Base-by-base conservation (phyloP, 2,797 vertebrate species). In the Danio choprae region DNA sequence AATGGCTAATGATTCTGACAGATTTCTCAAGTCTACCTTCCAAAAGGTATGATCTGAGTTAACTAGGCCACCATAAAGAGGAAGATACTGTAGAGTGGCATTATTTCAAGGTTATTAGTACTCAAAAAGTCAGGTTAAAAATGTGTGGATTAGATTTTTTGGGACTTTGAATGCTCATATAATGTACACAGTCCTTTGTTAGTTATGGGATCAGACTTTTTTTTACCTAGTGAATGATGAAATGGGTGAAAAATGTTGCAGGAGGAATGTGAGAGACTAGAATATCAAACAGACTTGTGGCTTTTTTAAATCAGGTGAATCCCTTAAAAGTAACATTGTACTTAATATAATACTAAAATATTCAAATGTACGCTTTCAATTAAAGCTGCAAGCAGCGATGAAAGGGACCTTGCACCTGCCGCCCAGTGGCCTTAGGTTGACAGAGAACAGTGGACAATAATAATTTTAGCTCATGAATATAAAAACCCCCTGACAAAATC, bases 1-100 rank as follows among this genome's bases (percentile, higher is more conserved):
- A 70, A 56, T 62, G 70, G 9, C 41, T 72, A 59, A 68, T 29
- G 65, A 63, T 64, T 71, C n/a, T 40, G 77, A 83, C 67, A 60
- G 67, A 44, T n/a, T 15, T 48, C 58, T 12, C 36, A n/a, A 64
- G 73, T 69, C 62, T 44, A 62, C 53, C 63, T n/a, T n/a, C n/a
- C n/a, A n/a, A n/a, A n/a, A n/a, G n/a, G n/a, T n/a, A n/a, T 36
- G 72, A 74, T 44, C 44, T 22, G 20, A 55, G 50, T 67, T 44
- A 65, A 67, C 74, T 44, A 13, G 16, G 4, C 22, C 53, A 58
- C 2, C n/a, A 4, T 38, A 68, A 67, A 67, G 43, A 58, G 4
- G 16, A 48, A 56, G 40, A 22, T 38, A 18, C 15, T 12, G 41
- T 13, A 16, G 7, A 7, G 12, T 4, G 50, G 10, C 15, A 22